Evolutionary conservation across 2,888 invertebrate species (phyloP).

Genomic region (Epinotia ramella): DNA sequence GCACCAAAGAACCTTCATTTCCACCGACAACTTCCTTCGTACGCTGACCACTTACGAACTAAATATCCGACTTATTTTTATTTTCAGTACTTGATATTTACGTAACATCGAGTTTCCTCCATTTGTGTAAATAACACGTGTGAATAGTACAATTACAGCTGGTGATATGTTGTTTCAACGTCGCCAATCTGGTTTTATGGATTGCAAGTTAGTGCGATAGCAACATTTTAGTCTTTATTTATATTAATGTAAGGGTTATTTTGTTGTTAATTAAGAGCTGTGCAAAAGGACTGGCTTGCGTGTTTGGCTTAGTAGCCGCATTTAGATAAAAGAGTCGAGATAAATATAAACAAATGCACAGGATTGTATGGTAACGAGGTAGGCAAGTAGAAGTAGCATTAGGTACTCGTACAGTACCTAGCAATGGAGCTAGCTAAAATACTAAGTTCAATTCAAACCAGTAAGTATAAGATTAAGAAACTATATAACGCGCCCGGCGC

Average conservation of each 20-base stretch:
- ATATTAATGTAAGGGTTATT: constrained; percentile 38
- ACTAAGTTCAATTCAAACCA: too few species aligned
- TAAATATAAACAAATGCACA: constrained; percentile 10
- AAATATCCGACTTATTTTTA: not conserved
- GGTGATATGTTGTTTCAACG: constrained; percentile 28
- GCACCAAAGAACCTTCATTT: constrained; percentile 44
- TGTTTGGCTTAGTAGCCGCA: not conserved
- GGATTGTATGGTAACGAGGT: not conserved
- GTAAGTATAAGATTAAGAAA: too few species aligned
- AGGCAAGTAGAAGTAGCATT: not conserved
- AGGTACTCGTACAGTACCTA: too few species aligned
- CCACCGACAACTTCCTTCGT: not conserved
- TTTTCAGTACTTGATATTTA: constrained; percentile 19
- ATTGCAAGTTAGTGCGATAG: constrained; percentile 1
- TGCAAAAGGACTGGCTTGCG: constrained; percentile 14
- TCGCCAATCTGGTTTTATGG: constrained; percentile 34
- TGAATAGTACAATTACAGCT: constrained; percentile 45
- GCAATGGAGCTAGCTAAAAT: too few species aligned
- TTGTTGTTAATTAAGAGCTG: constrained; percentile 9
- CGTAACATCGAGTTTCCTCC: constrained; percentile 40
- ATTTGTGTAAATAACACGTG: constrained; percentile 52
- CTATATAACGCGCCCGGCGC: too few species aligned
- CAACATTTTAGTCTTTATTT: constrained; percentile 41
- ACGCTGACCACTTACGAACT: not conserved
- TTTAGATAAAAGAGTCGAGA: constrained; percentile 1